Evolutionary conservation across 2,888 invertebrate genomes (phyloP).

Genomic region (Harpalus rubripes): DNA sequence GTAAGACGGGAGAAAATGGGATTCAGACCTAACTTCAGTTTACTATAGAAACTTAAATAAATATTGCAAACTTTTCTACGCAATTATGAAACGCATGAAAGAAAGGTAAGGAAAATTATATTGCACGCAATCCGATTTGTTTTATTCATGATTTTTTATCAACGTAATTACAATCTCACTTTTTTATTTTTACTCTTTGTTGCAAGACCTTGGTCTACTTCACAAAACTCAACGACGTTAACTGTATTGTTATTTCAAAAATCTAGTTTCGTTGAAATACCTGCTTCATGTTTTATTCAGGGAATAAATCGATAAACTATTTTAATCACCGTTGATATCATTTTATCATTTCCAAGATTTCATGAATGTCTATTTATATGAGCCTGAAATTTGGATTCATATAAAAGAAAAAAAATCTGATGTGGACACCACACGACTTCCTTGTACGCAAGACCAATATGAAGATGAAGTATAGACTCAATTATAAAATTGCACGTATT

Average conservation of each 20-base stretch:
- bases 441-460: too few relatives aligned
- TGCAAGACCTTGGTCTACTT: constrained; percentile 42
- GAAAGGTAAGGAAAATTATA: background rate
- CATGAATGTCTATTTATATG: background rate
- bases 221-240: constrained; percentile 22
- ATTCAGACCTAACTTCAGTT: too few relatives aligned
- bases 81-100: too few relatives aligned
- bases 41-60: too few relatives aligned
- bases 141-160: constrained; percentile 50
- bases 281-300: constrained; percentile 41
- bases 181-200: constrained; percentile 9
- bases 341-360: background rate
- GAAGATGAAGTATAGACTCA: too few relatives aligned
- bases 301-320: constrained; percentile 18
- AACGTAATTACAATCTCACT: constrained; percentile 19
- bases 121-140: constrained; percentile 37
- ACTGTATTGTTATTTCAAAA: constrained; percentile 29
- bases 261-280: constrained; percentile 39
- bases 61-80: too few relatives aligned
- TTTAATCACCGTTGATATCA: constrained; percentile 18
- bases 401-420: too few relatives aligned
- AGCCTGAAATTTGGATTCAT: too few relatives aligned
- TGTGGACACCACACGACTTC: too few relatives aligned
- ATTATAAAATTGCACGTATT: too few relatives aligned
- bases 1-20: too few relatives aligned